phyloP scores from a whole-genome alignment of 2,113 vertebrate species.

The Pardalotus punctatus region DNA sequence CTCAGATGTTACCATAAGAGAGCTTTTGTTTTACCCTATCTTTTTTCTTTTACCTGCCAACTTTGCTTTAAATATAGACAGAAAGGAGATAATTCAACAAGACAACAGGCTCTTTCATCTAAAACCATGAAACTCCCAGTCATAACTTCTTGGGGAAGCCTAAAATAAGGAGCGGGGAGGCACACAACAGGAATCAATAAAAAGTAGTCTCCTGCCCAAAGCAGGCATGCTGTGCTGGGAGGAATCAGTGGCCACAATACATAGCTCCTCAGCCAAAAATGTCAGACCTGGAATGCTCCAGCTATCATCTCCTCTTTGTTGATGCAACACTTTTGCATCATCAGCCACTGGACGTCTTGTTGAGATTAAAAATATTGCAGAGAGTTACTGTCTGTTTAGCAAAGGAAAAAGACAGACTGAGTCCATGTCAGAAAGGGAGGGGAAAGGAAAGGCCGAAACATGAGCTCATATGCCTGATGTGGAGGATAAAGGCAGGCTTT shows the following conservation, averaged over 20 bases:
- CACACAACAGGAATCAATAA: not conserved
- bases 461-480: not conserved
- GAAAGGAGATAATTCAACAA: conserved; percentile 44
- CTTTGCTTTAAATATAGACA: conserved; percentile 5
- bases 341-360: not conserved
- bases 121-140: not conserved
- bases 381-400: not conserved
- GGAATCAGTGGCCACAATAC: not conserved
- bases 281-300: not conserved
- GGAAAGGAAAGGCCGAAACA: conserved; percentile 6
- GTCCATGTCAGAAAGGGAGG: not conserved
- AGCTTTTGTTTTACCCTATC: not conserved
- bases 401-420: not conserved
- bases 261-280: not conserved
- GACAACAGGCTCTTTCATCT: conserved; percentile 58
- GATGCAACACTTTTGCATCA: conserved; percentile 4
- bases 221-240: not conserved
- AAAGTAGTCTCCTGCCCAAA: not conserved
- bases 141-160: conserved; percentile 19
- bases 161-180: not conserved
- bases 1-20: not conserved
- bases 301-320: not conserved
- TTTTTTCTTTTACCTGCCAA: conserved; percentile 24
- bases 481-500: conserved; percentile 32
- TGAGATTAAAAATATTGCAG: not conserved